Percentiles rank a stretch among this genome's conserved stretches.
Conservation (phyloP, 2,113 vertebrate species). For the Psilopsiagon aurifrons region DNA sequence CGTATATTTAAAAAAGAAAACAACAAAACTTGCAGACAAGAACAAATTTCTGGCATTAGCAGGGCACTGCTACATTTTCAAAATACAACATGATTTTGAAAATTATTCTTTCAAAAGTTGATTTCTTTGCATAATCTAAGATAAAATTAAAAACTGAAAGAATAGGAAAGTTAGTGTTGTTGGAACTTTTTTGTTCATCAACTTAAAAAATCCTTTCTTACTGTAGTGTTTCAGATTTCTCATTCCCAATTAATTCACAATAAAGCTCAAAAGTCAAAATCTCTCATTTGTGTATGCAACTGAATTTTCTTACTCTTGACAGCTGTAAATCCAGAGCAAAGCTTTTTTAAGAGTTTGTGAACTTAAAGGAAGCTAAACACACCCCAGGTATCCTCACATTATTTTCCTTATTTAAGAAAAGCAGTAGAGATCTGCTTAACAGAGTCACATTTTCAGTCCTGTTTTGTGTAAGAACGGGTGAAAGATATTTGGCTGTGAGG, state of each 20-base stretch:
- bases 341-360: neutral
- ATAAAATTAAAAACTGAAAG: neutral
- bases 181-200: neutral
- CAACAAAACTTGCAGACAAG: neutral
- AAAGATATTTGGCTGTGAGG: neutral
- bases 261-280: neutral
- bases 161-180: neutral
- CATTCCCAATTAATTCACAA: neutral
- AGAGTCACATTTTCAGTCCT: neutral
- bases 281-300: neutral
- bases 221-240: neutral
- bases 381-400: neutral
- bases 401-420: neutral
- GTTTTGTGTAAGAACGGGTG: neutral
- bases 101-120: neutral
- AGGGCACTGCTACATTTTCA: neutral
- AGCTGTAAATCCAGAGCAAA: neutral
- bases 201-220: neutral
- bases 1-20: neutral
- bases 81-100: neutral
- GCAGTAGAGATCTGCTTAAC: neutral
- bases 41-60: neutral
- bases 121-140: neutral
- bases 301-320: neutral
- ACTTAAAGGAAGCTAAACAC: neutral